Conservation (phyloP, 2,113 vertebrate genomes). For the Boulengerochromis microlepis region DNA sequence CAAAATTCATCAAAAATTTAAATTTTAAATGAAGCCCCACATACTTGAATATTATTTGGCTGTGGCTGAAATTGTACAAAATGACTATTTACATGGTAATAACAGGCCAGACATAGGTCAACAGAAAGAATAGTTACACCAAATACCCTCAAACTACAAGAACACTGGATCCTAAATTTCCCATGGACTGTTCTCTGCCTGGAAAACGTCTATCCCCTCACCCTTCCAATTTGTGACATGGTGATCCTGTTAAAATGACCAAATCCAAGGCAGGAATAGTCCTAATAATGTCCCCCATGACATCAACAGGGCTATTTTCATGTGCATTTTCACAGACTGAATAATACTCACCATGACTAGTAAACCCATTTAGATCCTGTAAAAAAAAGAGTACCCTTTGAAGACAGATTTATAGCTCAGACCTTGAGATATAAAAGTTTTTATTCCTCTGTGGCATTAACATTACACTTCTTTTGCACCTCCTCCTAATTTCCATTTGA, state of each 20-base stretch:
- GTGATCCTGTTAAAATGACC: background rate
- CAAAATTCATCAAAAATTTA: fast-evolving
- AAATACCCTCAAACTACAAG: background rate
- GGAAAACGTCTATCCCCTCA: background rate
- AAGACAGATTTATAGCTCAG: background rate
- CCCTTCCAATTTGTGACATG: background rate
- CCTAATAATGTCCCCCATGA: background rate
- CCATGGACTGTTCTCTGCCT: background rate
- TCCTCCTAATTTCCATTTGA: background rate
- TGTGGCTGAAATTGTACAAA: background rate
- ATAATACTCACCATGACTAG: background rate
- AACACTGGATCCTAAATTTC: background rate
- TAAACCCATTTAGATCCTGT: background rate
- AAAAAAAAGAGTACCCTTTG: background rate
- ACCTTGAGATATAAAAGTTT: background rate
- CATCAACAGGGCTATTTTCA: background rate
- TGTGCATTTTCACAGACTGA: background rate
- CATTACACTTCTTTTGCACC: background rate
- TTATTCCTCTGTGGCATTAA: background rate
- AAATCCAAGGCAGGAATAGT: background rate
- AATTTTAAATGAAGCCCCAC: background rate
- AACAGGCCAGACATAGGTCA: background rate
- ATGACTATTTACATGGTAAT: background rate
- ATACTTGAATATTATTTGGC: background rate
- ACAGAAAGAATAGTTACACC: background rate